Evolutionary conservation across 1,140 invertebrate species (phyloP), one percentile per base, ranked within the genome.

Genomic region (Holcopasites calliopsidis): DNA sequence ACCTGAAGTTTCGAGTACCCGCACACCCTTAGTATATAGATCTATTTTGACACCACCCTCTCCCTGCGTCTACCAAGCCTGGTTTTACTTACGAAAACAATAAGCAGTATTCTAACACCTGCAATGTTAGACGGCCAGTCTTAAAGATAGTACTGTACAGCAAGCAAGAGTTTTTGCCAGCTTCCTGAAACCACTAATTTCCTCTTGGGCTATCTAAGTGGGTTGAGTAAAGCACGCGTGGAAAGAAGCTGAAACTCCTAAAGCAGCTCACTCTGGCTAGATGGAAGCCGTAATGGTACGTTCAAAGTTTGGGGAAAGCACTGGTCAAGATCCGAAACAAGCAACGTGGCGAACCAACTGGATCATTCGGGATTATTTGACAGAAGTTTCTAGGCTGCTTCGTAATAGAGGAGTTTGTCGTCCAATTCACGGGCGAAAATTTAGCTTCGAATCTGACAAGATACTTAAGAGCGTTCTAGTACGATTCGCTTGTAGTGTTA

Each of bases 331-430:
- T 57, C 31, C 31, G 54, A 18, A 31, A 31, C 26, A 18, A 16
- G 18, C 54, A 31, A 31, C 18, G 28, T 31, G 28, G 13, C 18
- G 54, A 18, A 11, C 18, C 54, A 57, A 57, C 26, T 31, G 54
- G 54, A 57, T 57, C 28, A 57, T 57, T 28, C n/a, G 28, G 18
- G 54, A 57, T 57, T 57, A 31, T 31, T 57, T n/a, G 18, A 57
- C 28, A 57, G 16, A 57, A 57, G 54, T 57, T 57, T 57, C 28
- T 57, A 57, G 23, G 28, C 18, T 31, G 28, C 26, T 57, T 57
- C 28, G 54, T 57, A 57, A 57, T 57, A 31, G 10, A 16, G 8
- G 28, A 57, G 18, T 57, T 57, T 57, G 28, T 57, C 26, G 13
- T 57, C 28, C 54, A 57, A 57, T 57, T 57, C 18, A 57, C 28